Evolutionary conservation across 2,888 invertebrate genomes (phyloP), one percentile per base, ranked within the genome.

Genomic region (Stenoptilia bipunctidactyla): DNA sequence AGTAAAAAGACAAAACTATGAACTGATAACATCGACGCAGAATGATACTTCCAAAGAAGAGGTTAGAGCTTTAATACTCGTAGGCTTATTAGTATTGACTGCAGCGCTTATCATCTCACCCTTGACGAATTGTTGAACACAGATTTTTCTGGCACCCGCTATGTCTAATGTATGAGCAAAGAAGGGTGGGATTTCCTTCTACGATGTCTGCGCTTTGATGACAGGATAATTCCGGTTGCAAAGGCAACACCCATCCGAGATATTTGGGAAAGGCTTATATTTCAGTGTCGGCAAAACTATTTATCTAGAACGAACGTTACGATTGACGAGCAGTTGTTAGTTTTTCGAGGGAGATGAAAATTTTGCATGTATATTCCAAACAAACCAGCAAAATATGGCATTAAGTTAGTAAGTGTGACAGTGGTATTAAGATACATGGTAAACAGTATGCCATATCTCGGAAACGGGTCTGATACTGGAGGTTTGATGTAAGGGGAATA

Each of bases 351-450:
- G 1, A 41, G 50, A 36, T 45, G 44, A 33, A 39, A 37, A 20
- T 45, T 30, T 30, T 6, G 30, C 4, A 34, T 34, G 13, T 45
- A 47, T 27, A 45, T 44, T 27, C 44, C 42, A 12, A 47, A 47
- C 25, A 44, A 48, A 43, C 44, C 45, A 15, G 35, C 34, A 6
- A 46, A 42, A 10, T 48, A 46, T 48, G 46, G 48, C 47, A 37
- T 54, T 2, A 65, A 66, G 49, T 49, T 66, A n/a, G 40, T 53
- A 37, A 52, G 37, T 62, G 38, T 58, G 57, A 27, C 62, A 66
- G 47, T 52, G 55, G 35, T 42, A 35, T 15, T n/a, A 30, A 34
- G 14, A 14, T 34, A 34, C 13, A 34, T 34, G 34, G 9, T 34
- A 8, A 14, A 61, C 57, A 15, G 46, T 40, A 15, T 61, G 38